Evolutionary conservation across 2,888 invertebrate species (phyloP).

Genomic region (Lobophora halterata): DNA sequence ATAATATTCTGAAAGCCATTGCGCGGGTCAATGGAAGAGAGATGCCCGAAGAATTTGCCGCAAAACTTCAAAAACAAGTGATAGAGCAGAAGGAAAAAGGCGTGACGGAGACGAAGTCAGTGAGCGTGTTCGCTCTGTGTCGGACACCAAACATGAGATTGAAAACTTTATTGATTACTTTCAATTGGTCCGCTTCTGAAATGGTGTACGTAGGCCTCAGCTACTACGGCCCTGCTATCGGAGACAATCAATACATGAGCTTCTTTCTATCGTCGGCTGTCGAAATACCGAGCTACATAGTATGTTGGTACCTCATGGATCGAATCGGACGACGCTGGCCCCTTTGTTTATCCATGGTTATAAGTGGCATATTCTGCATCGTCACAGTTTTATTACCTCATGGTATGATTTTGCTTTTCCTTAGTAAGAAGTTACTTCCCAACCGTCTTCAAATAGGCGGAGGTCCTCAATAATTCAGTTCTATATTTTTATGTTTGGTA

Average conservation of each 20-base stretch:
- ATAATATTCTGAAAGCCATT: slow-evolving; percentile 87
- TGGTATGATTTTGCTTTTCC: too few relatives aligned
- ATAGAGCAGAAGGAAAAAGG: slow-evolving; percentile 82
- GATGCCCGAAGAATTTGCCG: slow-evolving; percentile 86
- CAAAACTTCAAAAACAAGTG: slow-evolving; percentile 87
- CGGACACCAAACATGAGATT: slow-evolving; percentile 93
- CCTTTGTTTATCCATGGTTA: slow-evolving; percentile 90
- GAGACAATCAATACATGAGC: slow-evolving; percentile 92
- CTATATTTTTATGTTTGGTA: too few relatives aligned
- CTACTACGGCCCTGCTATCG: slow-evolving; percentile 94
- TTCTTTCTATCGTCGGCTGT: slow-evolving; percentile 93
- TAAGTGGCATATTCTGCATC: slow-evolving; percentile 92
- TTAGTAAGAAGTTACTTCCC: too few relatives aligned
- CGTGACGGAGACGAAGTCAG: slow-evolving; percentile 51
- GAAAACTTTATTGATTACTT: slow-evolving; percentile 91
- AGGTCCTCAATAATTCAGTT: too few relatives aligned
- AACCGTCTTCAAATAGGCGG: too few relatives aligned
- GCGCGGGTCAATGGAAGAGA: slow-evolving; percentile 89
- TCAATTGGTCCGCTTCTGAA: slow-evolving; percentile 96
- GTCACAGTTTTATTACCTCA: slow-evolving; percentile 90
- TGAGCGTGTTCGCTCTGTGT: slow-evolving; percentile 84
- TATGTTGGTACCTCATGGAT: slow-evolving; percentile 95
- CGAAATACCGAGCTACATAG: slow-evolving; percentile 93
- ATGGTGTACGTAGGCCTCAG: slow-evolving; percentile 95
- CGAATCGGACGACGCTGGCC: slow-evolving; percentile 94